A percentile compares a stretch with the other conserved stretches of the same genome.
phyloP scores from a whole-genome alignment of 2,888 invertebrate genomes.

The Ctenicera cuprea region DNA sequence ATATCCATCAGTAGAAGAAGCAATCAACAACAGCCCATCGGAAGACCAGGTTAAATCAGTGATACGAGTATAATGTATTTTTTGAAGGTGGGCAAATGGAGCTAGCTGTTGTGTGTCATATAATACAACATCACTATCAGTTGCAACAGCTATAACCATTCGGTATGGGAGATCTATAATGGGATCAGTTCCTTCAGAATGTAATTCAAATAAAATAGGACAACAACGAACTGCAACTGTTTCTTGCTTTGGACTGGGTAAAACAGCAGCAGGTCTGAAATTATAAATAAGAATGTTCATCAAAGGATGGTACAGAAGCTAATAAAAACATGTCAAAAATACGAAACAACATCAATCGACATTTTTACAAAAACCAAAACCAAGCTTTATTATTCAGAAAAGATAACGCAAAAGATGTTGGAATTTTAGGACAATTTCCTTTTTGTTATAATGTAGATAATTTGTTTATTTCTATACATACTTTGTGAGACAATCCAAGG shows the following conservation, averaged over 20 bases:
- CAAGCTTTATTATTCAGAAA: too few species aligned
- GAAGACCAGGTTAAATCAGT: constrained; percentile 92
- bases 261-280: constrained; percentile 83
- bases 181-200: constrained; percentile 74
- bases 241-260: constrained; percentile 87
- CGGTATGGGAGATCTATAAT: constrained; percentile 83
- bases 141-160: constrained; percentile 93
- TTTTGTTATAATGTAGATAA: too few species aligned
- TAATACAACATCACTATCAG: constrained; percentile 88
- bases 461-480: constrained; percentile 60
- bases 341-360: too few species aligned
- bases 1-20: constrained; percentile 93
- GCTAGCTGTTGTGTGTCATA: constrained; percentile 91
- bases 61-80: constrained; percentile 92
- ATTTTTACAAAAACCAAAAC: too few species aligned
- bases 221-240: constrained; percentile 91
- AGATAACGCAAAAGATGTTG: too few species aligned
- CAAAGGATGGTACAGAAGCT: too few species aligned
- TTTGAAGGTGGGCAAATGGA: constrained; percentile 87
- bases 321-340: too few species aligned
- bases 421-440: too few species aligned
- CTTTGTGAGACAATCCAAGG: constrained; percentile 64
- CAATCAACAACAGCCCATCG: constrained; percentile 84
- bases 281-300: constrained; percentile 29
- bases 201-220: constrained; percentile 82